Conservation (phyloP, 2,113 vertebrate species). For the Jaculus jaculus region DNA sequence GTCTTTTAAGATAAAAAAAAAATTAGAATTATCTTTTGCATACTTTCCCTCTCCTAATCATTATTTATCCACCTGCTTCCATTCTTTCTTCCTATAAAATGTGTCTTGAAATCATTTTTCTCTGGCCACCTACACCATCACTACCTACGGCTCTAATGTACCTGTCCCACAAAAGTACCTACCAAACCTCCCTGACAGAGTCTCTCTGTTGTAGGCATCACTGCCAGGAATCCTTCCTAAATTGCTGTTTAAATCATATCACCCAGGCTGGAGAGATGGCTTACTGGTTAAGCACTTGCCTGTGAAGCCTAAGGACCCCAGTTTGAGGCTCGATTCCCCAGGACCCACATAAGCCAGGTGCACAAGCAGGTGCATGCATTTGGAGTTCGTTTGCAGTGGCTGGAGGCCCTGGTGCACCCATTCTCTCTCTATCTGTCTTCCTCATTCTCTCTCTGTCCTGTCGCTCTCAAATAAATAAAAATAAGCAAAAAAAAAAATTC, state of each 20-base stretch:
- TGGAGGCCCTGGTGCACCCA: too few species aligned
- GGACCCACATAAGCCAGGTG: too few species aligned
- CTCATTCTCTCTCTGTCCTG: too few species aligned
- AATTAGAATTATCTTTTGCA: neutral
- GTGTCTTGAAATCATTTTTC: neutral
- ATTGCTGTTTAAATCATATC: neutral
- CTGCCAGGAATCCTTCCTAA: neutral
- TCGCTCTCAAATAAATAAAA: too few species aligned
- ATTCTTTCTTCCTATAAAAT: slow-evolving; percentile 3
- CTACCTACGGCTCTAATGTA: neutral
- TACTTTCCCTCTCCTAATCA: neutral
- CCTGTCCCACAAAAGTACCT: neutral
- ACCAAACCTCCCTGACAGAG: neutral
- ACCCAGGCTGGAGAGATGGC: too few species aligned
- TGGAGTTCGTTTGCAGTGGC: too few species aligned
- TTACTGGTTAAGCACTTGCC: too few species aligned
- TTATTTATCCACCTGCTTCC: neutral
- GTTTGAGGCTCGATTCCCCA: too few species aligned
- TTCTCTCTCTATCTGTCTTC: too few species aligned
- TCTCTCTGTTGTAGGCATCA: neutral
- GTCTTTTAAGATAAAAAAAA: neutral
- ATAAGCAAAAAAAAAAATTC: too few species aligned
- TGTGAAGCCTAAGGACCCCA: too few species aligned
- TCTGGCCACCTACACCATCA: neutral
- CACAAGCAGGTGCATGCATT: too few species aligned